Percentiles rank a stretch among this genome's conserved stretches.
These are phyloP conservation scores for Polietes domitor DNA, from an alignment of 2,888 invertebrate genomes.

Conservation along the genomic window DNA sequence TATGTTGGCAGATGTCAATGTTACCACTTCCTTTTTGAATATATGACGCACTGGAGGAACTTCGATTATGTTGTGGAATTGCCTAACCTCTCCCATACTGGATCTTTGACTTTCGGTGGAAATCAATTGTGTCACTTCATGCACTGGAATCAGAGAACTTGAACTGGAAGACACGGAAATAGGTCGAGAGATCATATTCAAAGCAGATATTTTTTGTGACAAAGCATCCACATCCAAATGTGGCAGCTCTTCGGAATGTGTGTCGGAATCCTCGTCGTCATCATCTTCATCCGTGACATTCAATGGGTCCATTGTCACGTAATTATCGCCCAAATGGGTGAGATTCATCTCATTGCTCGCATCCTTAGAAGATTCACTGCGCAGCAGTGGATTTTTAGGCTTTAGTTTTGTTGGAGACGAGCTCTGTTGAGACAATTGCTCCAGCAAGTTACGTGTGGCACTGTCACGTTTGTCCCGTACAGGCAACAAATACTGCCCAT, in stretches of 20 bases:
- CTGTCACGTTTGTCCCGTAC: constrained; percentile 56
- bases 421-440: constrained; percentile 65
- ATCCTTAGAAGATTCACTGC: constrained; percentile 57
- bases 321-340: background rate
- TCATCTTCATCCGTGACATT: constrained; percentile 31
- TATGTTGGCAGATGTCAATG: constrained; percentile 23
- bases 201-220: constrained; percentile 70
- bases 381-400: constrained; percentile 47
- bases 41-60: constrained; percentile 43
- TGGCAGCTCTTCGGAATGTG: constrained; percentile 46
- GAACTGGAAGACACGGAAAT: constrained; percentile 43
- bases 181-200: constrained; percentile 64
- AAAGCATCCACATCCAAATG: constrained; percentile 68
- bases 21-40: constrained; percentile 8
- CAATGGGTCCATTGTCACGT: constrained; percentile 74
- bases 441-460: constrained; percentile 72
- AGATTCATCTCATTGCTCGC: background rate
- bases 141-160: constrained; percentile 35
- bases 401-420: background rate
- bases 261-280: background rate
- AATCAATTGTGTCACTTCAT: constrained; percentile 56
- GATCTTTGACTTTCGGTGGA: constrained; percentile 67
- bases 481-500: background rate
- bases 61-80: constrained; percentile 68
- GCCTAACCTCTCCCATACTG: constrained; percentile 65